Conservation (phyloP, 2,797 vertebrate species). For the Channa striata region DNA sequence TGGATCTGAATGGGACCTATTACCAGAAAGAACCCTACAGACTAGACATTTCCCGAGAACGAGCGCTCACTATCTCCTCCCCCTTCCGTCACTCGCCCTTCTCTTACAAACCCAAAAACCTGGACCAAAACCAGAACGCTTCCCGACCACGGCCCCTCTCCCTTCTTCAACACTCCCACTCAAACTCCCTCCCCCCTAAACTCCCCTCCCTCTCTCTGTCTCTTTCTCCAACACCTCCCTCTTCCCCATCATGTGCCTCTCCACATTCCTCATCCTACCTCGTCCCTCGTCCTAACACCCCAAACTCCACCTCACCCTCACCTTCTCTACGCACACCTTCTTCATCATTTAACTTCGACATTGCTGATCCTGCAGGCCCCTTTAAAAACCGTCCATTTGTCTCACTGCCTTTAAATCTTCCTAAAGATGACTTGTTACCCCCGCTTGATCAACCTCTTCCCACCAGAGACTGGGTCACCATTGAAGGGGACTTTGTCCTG, state of each 20-base stretch:
- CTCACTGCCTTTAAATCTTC: constrained; percentile 68
- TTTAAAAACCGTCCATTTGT: constrained; percentile 73
- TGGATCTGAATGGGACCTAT: constrained; percentile 82
- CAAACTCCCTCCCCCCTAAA: constrained; percentile 86
- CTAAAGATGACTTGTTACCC: constrained; percentile 86
- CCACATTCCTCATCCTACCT: constrained; percentile 83
- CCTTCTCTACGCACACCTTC: constrained; percentile 76
- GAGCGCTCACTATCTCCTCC: constrained; percentile 86
- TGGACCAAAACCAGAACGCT: constrained; percentile 85
- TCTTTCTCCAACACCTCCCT: constrained; percentile 83
- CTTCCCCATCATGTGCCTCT: constrained; percentile 83
- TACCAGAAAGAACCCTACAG: constrained; percentile 79
- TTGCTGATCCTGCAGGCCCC: constrained; percentile 73
- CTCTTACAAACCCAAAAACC: constrained; percentile 80
- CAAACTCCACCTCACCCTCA: constrained; percentile 75
- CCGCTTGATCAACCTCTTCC: constrained; percentile 90
- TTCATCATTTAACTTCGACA: constrained; percentile 85
- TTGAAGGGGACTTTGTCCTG: constrained; percentile 93
- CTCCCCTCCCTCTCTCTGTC: constrained; percentile 83
- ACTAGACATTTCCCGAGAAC: constrained; percentile 78
- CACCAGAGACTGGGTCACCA: constrained; percentile 88
- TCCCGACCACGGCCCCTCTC: constrained; percentile 84
- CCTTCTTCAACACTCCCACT: constrained; percentile 85
- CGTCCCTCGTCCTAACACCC: constrained; percentile 80
- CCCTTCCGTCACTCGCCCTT: constrained; percentile 85